Evolutionary conservation across 2,888 invertebrate species (phyloP).

Genomic region (Xestia rhomboidea): DNA sequence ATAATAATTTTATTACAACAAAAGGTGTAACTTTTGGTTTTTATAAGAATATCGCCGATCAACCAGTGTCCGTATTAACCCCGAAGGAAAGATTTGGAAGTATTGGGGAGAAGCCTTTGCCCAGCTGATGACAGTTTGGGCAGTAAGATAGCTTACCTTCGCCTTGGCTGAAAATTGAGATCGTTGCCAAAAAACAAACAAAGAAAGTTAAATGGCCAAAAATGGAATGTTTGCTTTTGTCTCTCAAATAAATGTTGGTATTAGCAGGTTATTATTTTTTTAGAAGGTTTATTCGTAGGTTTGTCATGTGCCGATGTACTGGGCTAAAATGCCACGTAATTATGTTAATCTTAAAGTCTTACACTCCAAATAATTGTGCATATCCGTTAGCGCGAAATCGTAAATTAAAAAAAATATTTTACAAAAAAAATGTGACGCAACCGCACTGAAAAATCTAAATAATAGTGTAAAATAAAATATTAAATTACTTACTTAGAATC

Average conservation of each 20-base stretch:
- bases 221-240: slow-evolving; percentile 16
- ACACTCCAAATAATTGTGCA: background rate
- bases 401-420: too few species aligned
- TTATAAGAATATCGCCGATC: background rate
- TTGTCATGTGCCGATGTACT: background rate
- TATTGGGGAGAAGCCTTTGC: background rate
- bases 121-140: background rate
- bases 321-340: too few species aligned
- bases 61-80: background rate
- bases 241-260: background rate
- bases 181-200: slow-evolving; percentile 45
- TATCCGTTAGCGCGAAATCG: too few species aligned
- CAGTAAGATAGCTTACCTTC: background rate
- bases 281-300: rapidly evolving
- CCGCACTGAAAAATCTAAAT: background rate
- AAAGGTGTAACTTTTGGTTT: background rate
- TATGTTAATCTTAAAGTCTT: background rate
- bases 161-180: background rate
- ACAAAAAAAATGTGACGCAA: too few species aligned
- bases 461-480: background rate
- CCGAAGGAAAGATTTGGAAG: background rate
- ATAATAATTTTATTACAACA: background rate
- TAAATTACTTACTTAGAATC: slow-evolving; percentile 78
- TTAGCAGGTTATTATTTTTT: background rate
- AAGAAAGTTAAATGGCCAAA: slow-evolving; percentile 28